These are phyloP conservation scores for Saiga tatarica DNA, from an alignment of 2,113 vertebrate species.

Conservation along the genomic window DNA sequence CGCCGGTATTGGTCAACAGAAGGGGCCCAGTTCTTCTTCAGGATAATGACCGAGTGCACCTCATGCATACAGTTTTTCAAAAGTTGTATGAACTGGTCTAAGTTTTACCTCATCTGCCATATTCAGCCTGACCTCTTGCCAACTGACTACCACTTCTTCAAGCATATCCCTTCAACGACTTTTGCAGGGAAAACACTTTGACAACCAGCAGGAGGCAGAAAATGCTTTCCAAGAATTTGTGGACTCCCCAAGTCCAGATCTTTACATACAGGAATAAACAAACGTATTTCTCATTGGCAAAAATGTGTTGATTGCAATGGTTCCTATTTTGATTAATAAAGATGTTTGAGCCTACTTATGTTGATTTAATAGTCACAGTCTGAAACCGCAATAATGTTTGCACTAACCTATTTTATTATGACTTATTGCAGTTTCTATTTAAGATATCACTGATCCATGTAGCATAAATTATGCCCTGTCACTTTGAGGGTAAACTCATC, in stretches of 20 bases:
- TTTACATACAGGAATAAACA: background rate
- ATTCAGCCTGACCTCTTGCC: background rate
- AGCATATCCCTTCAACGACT: background rate
- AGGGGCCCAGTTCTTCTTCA: background rate
- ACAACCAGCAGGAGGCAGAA: background rate
- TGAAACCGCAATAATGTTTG: background rate
- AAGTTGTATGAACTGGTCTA: background rate
- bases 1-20: background rate
- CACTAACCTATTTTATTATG: background rate
- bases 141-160: background rate
- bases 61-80: background rate
- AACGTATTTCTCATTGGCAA: background rate
- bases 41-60: background rate
- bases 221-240: background rate
- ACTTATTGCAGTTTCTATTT: background rate
- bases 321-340: background rate
- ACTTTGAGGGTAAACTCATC: background rate
- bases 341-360: background rate
- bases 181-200: background rate
- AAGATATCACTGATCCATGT: background rate
- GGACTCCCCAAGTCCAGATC: too few species aligned
- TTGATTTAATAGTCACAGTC: background rate
- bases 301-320: background rate
- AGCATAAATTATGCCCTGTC: background rate
- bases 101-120: background rate